Evolutionary conservation across 2,797 vertebrate genomes (phyloP).

Genomic region (Craterocephalus amniculus): DNA sequence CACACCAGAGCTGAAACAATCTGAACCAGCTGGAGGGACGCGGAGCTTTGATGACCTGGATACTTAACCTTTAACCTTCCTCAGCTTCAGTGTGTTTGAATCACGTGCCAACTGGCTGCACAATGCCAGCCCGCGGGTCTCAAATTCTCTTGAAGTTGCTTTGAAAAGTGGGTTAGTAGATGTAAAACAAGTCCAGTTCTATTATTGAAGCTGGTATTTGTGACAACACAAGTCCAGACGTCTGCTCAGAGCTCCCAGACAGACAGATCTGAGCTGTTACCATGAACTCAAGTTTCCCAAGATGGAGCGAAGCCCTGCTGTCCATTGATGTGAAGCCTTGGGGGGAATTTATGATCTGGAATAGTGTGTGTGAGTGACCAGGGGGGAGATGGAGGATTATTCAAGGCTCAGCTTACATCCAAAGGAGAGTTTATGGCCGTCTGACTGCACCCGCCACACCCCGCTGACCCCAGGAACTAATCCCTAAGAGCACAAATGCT

Average conservation of each 20-base stretch:
- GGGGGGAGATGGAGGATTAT: slow-evolving; percentile 56
- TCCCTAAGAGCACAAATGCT: slow-evolving; percentile 34
- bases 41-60: slow-evolving; percentile 45
- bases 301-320: slow-evolving; percentile 35
- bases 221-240: slow-evolving; percentile 49
- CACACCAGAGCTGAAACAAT: slow-evolving; percentile 61
- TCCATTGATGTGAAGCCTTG: slow-evolving; percentile 25
- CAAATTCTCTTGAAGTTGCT: slow-evolving; percentile 6
- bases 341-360: slow-evolving; percentile 67
- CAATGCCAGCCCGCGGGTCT: slow-evolving; percentile 12
- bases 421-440: slow-evolving; percentile 59
- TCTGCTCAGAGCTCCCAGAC: slow-evolving; percentile 54
- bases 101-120: slow-evolving; percentile 28
- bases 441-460: slow-evolving; percentile 41
- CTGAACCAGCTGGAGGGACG: slow-evolving; percentile 58
- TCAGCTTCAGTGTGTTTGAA: slow-evolving; percentile 25
- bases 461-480: slow-evolving; percentile 51
- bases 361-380: slow-evolving; percentile 50
- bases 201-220: slow-evolving; percentile 53
- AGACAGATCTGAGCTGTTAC: slow-evolving; percentile 33
- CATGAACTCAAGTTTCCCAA: slow-evolving; percentile 51
- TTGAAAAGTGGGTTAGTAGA: slow-evolving; percentile 38
- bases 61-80: slow-evolving; percentile 68
- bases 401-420: slow-evolving; percentile 69
- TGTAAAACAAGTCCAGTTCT: slow-evolving; percentile 37